Base-by-base conservation (phyloP, 2,797 vertebrate species). In the Numenius phaeopus region DNA sequence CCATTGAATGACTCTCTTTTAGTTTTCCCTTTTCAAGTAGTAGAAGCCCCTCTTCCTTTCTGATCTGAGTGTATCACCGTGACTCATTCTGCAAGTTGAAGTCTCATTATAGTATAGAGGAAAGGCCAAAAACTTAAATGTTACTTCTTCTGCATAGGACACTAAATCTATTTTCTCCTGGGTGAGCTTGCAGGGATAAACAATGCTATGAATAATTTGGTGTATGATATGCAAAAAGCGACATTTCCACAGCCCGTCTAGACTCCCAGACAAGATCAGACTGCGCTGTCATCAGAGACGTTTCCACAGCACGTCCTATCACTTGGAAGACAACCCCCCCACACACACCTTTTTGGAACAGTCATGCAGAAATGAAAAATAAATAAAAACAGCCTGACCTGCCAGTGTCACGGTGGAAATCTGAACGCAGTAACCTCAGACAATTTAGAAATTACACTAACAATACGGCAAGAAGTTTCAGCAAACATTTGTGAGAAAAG, bases 401-500 rank as follows among this genome's bases (percentile, higher is more conserved):
- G 91, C 95, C 89, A 94, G 83, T 30, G 61, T 39, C 42, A 79
- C 8, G 83, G 95, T 88, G 91, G 95, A 98, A 98, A 98, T 96
- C 54, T 78, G 91, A 98, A 93, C 24, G 5, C 90, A 89, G 95
- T 91, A 96, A 96, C 92, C 95, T 97, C 75, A 94, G 52, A 96
- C 96, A 95, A 94, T 96, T 97, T 89, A 97, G 96, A 97, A 97
- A 98, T 97, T 97, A 97, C 69, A 89, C 94, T 95, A 97, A 97
- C 75, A 79, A 91, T 89, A 93, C 21, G 11, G 94, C 83, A 95
- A 97, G 85, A 97, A 94, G 92, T 96, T 98, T 97, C 87, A 96
- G 97, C 96, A 97, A 97, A 93, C 95, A 96, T 94, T 83, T 93
- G 89, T 81, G 67, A 96, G 90, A 85, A 90, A 96, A 95, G 94